Base-by-base conservation (phyloP, 53 echinoderm and acorn worm genomes). In the Apostichopus leukothele region DNA sequence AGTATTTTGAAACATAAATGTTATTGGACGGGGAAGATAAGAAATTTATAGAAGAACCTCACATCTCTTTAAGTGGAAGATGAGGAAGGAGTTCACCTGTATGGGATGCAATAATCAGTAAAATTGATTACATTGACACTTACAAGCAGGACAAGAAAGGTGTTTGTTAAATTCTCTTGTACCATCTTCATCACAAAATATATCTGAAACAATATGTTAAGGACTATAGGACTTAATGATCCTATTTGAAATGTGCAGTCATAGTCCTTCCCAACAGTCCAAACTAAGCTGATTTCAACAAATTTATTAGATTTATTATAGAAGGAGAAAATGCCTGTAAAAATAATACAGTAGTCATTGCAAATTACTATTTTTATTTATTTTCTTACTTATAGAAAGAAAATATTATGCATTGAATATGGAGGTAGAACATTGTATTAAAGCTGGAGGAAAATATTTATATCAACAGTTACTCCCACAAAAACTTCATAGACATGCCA, bases 101-200 rank as follows among this genome's bases (percentile, higher is more conserved):
- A 53, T 16, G 51, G 20, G 71, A 8, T 39, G 39, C 39, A 39
- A 39, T 39, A 39, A 39, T 39, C 39, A 39, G 39, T 39, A 39
- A 39, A 39, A 39, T 39, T 39, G 68, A 67, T 86, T 63, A 22
- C 53, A 16, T 53, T 39, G 39, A 39, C 18, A 93, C 96, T 96
- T 90, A 98, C 98, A 98, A 52, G 98, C 98, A 75, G 98, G 98
- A 88, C 98, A 98, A 53, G 90, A 67, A 76, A 88, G 83, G 13
- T 89, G 89, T 75, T 93, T 98, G 86, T 95, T 96, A 76, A 98
- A 98, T 90, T 98, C 98, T 86, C 90, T 90, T 10, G 91, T 86
- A 25, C 98, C 98, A 90, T 98, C 95, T 74, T 98, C 98, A 90
- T 98, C 98, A 94, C 98, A 98, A 88, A 96, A 98, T 19, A 98